A percentile compares a stretch with the other conserved stretches of the same genome.
Conservation (phyloP, 2,797 vertebrate genomes). For the Gobionotothen gibberifrons region DNA sequence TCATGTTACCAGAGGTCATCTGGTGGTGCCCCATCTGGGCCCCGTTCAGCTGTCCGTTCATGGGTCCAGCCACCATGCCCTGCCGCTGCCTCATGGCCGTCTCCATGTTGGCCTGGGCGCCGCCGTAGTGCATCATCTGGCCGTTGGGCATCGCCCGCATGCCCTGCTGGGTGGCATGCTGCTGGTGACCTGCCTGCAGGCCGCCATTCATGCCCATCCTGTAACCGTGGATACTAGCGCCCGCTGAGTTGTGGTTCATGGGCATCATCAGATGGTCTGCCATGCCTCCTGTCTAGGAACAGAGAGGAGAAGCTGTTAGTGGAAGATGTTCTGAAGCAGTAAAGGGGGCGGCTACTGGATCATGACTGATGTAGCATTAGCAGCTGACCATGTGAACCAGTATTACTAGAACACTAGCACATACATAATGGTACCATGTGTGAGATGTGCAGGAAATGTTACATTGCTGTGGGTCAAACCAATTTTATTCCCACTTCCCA, state of each 20-base stretch:
- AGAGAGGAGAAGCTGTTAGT: constrained; percentile 66
- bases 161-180: constrained; percentile 86
- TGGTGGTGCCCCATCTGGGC: constrained; percentile 89
- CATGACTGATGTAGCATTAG: neutral
- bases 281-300: constrained; percentile 84
- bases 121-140: constrained; percentile 91
- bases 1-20: constrained; percentile 86
- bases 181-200: constrained; percentile 87
- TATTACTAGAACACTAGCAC: neutral
- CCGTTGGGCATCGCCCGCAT: constrained; percentile 80
- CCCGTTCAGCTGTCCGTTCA: constrained; percentile 83
- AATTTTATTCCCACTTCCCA: constrained; percentile 10
- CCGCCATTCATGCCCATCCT: constrained; percentile 90
- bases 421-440: neutral
- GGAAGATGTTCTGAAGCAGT: constrained; percentile 29
- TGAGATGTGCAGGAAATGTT: neutral
- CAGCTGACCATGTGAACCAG: constrained; percentile 5
- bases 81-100: constrained; percentile 86
- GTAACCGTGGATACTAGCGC: constrained; percentile 89
- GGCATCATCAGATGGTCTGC: constrained; percentile 97
- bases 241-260: constrained; percentile 88
- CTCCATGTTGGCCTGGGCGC: constrained; percentile 85
- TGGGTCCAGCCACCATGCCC: constrained; percentile 81
- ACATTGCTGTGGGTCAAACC: neutral
- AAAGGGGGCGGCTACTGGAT: constrained; percentile 6